Percentiles rank a stretch among this genome's conserved stretches.
These are phyloP conservation scores for Nephrotoma guestfalica DNA, from an alignment of 2,888 invertebrate species.

Conservation along the genomic window DNA sequence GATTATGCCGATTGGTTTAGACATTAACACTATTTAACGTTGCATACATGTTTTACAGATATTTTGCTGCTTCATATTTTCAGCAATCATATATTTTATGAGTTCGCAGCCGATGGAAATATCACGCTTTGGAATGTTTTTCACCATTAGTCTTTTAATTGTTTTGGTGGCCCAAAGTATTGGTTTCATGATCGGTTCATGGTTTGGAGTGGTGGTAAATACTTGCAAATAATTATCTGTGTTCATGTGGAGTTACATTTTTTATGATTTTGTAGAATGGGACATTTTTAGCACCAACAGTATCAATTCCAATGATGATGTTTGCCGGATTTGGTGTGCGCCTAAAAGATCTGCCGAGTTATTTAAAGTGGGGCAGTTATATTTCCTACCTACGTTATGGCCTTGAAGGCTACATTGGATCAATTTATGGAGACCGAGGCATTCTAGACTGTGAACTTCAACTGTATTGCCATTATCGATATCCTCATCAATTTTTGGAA, in stretches of 20 bases:
- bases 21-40: not conserved
- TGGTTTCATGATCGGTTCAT: slow-evolving; percentile 82
- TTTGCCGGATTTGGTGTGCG: slow-evolving; percentile 93
- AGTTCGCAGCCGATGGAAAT: slow-evolving; percentile 76
- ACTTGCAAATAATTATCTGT: slow-evolving; percentile 3
- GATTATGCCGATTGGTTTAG: not conserved
- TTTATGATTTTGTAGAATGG: slow-evolving; percentile 52
- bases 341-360: slow-evolving; percentile 67
- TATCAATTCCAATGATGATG: slow-evolving; percentile 91
- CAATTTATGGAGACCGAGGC: slow-evolving; percentile 71
- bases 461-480: slow-evolving; percentile 67
- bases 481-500: slow-evolving; percentile 59
- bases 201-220: slow-evolving; percentile 71
- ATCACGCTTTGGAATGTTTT: slow-evolving; percentile 70
- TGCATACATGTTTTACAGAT: slow-evolving; percentile 33
- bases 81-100: slow-evolving; percentile 70
- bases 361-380: slow-evolving; percentile 84
- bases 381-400: slow-evolving; percentile 84
- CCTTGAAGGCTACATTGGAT: slow-evolving; percentile 70
- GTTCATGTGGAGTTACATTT: not conserved
- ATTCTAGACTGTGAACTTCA: slow-evolving; percentile 60
- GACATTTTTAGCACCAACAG: slow-evolving; percentile 83
- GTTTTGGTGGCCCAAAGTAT: slow-evolving; percentile 86
- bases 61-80: slow-evolving; percentile 53
- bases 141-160: slow-evolving; percentile 63